Evolutionary conservation across 2,113 vertebrate species (phyloP).

Genomic region (Rhea americana): DNA sequence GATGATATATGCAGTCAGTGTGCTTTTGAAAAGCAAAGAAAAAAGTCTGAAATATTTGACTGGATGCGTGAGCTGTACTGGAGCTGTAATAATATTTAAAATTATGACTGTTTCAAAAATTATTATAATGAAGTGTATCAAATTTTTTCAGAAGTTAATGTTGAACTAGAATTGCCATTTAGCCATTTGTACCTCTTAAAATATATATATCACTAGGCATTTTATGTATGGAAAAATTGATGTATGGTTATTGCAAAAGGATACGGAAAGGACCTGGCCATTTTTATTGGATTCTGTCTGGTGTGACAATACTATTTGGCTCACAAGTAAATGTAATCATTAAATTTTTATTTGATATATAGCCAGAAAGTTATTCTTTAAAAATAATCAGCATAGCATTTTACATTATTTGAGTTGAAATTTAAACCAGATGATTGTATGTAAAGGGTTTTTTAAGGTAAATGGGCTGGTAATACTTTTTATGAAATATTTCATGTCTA

Average conservation of each 20-base stretch:
- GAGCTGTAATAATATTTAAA: slow-evolving; percentile 38
- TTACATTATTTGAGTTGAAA: slow-evolving; percentile 18
- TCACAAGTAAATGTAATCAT: slow-evolving; percentile 40
- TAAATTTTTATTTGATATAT: slow-evolving; percentile 39
- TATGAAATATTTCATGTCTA: background rate
- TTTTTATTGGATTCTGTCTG: slow-evolving; percentile 49
- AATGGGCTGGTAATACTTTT: background rate
- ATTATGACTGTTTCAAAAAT: slow-evolving; percentile 29
- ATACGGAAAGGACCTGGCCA: slow-evolving; percentile 6
- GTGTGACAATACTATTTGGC: slow-evolving; percentile 29
- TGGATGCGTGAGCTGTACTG: background rate
- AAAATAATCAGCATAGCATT: slow-evolving; percentile 15
- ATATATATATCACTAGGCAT: slow-evolving; percentile 1
- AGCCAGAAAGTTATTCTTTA: slow-evolving; percentile 31
- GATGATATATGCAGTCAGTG: background rate
- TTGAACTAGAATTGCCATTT: slow-evolving; percentile 7
- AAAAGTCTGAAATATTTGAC: slow-evolving; percentile 34
- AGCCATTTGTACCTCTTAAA: slow-evolving; percentile 13
- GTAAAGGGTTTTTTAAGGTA: background rate
- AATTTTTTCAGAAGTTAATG: slow-evolving; percentile 35
- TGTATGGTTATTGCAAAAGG: slow-evolving; percentile 5
- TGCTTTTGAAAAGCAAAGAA: slow-evolving; percentile 1
- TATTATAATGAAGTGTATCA: slow-evolving; percentile 24
- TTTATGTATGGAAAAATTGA: slow-evolving; percentile 34
- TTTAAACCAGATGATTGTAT: slow-evolving; percentile 41